Conservation (phyloP, 2,113 vertebrate genomes). For the Neotragus moschatus region DNA sequence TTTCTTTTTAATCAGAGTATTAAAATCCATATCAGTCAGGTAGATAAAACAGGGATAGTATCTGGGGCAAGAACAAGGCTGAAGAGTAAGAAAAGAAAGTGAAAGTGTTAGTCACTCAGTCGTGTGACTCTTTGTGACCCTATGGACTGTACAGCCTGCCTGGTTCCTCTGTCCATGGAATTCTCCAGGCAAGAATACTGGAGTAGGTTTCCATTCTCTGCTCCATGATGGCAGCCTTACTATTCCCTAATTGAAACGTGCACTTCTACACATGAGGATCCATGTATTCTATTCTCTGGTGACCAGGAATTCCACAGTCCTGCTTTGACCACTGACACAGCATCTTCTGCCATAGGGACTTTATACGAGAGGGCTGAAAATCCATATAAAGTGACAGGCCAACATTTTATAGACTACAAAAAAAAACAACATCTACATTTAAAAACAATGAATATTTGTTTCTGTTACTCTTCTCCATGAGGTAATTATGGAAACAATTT, state of each 20-base stretch:
- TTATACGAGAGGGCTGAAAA: not conserved
- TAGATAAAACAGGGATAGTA: not conserved
- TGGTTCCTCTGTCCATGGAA: not conserved
- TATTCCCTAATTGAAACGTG: not conserved
- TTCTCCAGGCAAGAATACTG: not conserved
- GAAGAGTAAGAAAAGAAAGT: not conserved
- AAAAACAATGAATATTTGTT: constrained; percentile 19
- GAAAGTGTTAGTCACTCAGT: not conserved
- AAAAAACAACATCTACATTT: constrained; percentile 1
- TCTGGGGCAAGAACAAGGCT: not conserved
- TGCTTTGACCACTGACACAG: not conserved
- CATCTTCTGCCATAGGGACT: not conserved
- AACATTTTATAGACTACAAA: not conserved
- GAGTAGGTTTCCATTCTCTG: not conserved
- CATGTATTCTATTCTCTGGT: not conserved
- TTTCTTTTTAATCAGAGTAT: not conserved
- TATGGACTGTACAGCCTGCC: not conserved
- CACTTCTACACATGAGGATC: not conserved
- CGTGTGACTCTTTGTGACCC: not conserved
- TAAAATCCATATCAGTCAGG: not conserved
- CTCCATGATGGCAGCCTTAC: not conserved
- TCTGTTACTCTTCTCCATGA: constrained; percentile 20
- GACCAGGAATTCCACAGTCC: not conserved
- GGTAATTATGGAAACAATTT: constrained; percentile 45
- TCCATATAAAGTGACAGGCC: not conserved